Base-by-base conservation (phyloP, 2,888 invertebrate species). In the Steinernema hermaphroditum region DNA sequence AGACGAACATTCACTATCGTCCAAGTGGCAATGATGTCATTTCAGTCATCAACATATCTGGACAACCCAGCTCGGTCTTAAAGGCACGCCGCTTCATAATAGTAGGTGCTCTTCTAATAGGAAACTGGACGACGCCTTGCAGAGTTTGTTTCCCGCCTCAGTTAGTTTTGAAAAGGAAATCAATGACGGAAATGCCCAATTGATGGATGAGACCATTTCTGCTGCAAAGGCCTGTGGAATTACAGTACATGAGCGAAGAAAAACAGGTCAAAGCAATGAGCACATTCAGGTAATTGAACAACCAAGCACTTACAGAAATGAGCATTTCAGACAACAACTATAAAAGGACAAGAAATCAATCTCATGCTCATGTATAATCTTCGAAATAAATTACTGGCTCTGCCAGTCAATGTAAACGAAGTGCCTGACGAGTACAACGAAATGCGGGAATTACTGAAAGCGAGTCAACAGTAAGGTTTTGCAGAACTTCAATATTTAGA, bases 211-310 rank as follows among this genome's bases (percentile, higher is more conserved):
- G 16, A 16, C 29, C 4, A 29, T 62, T 29, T 29, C 62, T 12
- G 12, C 19, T 2, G 62, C 62, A 62, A 29, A n/a, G 16, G 19
- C 16, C 29, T 19, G 34, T 16, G 62, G 62, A 16, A 62, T 62
- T 12, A 29, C 32, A 16, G 19, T 29, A 12, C 29, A 29, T 34
- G 62, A 62, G 34, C 62, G 62, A 16, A 27, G 34, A 16, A 62
- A 62, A 62, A 62, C 62, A 14, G 62, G 62, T 29, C 62, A 62
- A 19, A 62, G 32, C 62, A 62, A 62, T n/a, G 62, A 62, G n/a
- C 22, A 62, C 29, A 32, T 62, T 29, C 62, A 62, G 32, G 62
- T 62, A 32, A 32, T 6, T 54, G 24, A 9, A 14, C 2, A 6
- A 54, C 29, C 24, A 27, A 6, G 54, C 8, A 8, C 29, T 27